Percentiles rank a stretch among this genome's conserved stretches.
phyloP scores from a whole-genome alignment of 2,113 vertebrate species.

The Rhegmatorhina hoffmannsi region DNA sequence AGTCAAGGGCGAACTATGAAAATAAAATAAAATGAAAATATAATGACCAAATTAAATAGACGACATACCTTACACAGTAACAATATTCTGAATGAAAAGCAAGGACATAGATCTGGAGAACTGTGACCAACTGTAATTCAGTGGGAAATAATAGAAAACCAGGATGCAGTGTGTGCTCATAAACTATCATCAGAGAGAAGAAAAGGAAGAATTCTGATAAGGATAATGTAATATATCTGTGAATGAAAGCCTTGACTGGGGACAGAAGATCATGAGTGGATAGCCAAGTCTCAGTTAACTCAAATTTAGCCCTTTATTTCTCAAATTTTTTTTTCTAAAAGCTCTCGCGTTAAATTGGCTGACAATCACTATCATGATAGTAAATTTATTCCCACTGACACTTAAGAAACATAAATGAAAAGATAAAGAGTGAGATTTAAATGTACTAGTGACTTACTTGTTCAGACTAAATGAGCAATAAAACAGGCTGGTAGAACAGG shows the following conservation, averaged over 20 bases:
- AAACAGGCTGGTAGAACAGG: not conserved
- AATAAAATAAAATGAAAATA: conserved; percentile 50
- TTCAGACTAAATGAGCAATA: not conserved
- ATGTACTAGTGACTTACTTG: not conserved
- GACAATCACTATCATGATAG: not conserved
- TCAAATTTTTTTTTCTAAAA: not conserved
- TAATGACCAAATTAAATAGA: conserved; percentile 15
- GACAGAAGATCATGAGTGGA: not conserved
- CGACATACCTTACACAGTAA: not conserved
- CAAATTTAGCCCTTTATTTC: not conserved
- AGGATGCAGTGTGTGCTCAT: not conserved
- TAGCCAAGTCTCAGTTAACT: not conserved
- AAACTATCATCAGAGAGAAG: not conserved
- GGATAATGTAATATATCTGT: not conserved
- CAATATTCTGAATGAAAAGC: not conserved
- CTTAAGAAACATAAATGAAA: not conserved
- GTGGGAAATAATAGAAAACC: conserved; percentile 7
- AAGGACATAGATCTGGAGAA: not conserved
- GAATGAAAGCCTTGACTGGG: not conserved
- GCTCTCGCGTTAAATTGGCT: not conserved
- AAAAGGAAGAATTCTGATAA: not conserved
- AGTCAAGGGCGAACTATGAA: not conserved
- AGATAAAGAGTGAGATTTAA: not conserved
- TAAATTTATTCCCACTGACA: conserved; percentile 22
- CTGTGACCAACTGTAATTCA: not conserved